Percentiles rank a stretch among this genome's conserved stretches.
These are phyloP conservation scores for Sinelater perroti DNA, from an alignment of 2,888 invertebrate genomes.

Conservation along the genomic window DNA sequence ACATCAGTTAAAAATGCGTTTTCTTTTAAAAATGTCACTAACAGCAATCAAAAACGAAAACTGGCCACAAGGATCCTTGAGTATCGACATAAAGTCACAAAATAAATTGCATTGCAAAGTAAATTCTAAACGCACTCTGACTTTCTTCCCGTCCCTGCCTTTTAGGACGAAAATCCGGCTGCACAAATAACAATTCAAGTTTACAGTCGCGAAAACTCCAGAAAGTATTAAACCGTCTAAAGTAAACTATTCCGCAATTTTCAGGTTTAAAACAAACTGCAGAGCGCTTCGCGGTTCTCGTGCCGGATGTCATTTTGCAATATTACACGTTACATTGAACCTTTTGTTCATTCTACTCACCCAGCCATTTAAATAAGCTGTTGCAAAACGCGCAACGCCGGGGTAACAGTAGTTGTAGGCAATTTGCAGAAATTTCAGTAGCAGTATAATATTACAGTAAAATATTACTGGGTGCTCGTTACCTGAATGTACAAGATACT, in stretches of 20 bases:
- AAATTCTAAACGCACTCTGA: too few relatives aligned
- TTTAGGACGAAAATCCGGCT: too few relatives aligned
- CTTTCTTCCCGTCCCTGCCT: too few relatives aligned
- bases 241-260: constrained; percentile 27
- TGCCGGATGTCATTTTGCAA: constrained; percentile 39
- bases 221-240: constrained; percentile 20
- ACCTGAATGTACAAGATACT: too few relatives aligned
- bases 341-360: constrained; percentile 35
- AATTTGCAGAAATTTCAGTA: constrained; percentile 17
- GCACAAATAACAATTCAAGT: constrained; percentile 25
- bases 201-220: constrained; percentile 22
- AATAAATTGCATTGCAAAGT: too few relatives aligned
- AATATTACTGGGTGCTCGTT: too few relatives aligned
- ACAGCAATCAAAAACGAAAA: too few relatives aligned
- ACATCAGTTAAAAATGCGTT: too few relatives aligned
- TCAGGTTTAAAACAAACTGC: constrained; percentile 27
- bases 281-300: constrained; percentile 30
- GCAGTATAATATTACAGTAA: constrained; percentile 6
- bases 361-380: constrained; percentile 35
- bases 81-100: too few relatives aligned
- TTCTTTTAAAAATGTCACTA: too few relatives aligned
- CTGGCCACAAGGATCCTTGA: too few relatives aligned
- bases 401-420: constrained; percentile 23
- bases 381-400: constrained; percentile 31
- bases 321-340: constrained; percentile 37